Percentiles rank a stretch among this genome's conserved stretches.
Conservation (phyloP, 2,797 vertebrate genomes). For the Melanotaenia parkinsoni region DNA sequence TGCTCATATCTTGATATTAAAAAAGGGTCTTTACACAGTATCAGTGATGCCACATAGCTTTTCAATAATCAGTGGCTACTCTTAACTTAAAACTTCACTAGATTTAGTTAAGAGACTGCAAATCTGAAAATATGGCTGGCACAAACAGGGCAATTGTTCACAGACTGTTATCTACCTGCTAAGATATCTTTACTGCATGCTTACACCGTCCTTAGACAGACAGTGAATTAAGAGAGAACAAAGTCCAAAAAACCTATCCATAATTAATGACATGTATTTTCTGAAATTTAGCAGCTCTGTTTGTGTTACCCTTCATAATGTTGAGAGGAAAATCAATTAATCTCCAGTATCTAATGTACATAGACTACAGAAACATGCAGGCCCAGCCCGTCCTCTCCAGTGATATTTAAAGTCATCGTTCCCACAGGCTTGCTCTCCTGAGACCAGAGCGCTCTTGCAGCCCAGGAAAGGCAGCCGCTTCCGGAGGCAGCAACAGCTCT, state of each 20-base stretch:
- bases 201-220: constrained; percentile 33
- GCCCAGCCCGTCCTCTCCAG: constrained; percentile 57
- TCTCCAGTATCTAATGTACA: constrained; percentile 67
- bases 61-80: constrained; percentile 11
- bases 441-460: constrained; percentile 66
- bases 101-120: constrained; percentile 12
- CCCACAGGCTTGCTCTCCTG: constrained; percentile 65
- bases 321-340: constrained; percentile 61
- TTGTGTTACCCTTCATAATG: constrained; percentile 60
- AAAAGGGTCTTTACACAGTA: constrained; percentile 17
- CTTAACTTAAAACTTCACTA: constrained; percentile 3
- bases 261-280: constrained; percentile 61
- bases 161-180: not conserved
- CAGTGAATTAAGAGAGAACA: constrained; percentile 21
- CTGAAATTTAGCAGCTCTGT: constrained; percentile 56
- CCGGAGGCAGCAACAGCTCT: constrained; percentile 51
- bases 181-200: constrained; percentile 5
- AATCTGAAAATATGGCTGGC: constrained; percentile 7
- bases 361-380: constrained; percentile 66
- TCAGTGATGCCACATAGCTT: not conserved
- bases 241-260: constrained; percentile 22
- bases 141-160: not conserved
- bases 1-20: constrained; percentile 23
- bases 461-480: constrained; percentile 67
- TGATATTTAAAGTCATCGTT: constrained; percentile 72